These are phyloP conservation scores for Fulmarus glacialis DNA, from an alignment of 2,113 vertebrate genomes.

Conservation along the genomic window DNA sequence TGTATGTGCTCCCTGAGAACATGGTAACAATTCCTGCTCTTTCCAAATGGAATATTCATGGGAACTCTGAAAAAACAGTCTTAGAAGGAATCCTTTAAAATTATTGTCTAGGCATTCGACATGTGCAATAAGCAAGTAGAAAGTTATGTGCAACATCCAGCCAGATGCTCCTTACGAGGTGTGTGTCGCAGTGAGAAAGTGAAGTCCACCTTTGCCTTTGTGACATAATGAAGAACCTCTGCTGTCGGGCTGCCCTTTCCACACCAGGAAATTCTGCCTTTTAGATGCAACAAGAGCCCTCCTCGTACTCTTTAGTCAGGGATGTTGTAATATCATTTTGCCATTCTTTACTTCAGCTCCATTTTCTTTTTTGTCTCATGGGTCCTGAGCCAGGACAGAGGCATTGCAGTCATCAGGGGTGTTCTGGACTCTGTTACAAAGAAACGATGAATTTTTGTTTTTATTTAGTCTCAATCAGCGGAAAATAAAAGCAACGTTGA, in stretches of 20 bases:
- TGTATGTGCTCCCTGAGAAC: neutral
- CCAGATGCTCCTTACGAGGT: neutral
- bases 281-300: neutral
- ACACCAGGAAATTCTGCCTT: neutral
- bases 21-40: neutral
- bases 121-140: neutral
- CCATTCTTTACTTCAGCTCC: neutral
- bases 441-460: neutral
- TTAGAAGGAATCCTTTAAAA: neutral
- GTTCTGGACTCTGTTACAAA: conserved; percentile 22
- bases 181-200: neutral
- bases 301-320: neutral
- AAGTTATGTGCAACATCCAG: neutral
- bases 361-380: neutral
- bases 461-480: neutral
- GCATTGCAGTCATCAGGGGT: neutral
- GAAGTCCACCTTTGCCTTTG: neutral
- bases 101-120: neutral
- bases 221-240: neutral
- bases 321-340: neutral
- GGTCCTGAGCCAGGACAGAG: neutral
- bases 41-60: neutral
- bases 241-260: neutral
- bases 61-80: neutral
- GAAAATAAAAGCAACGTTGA: neutral